phyloP scores from a whole-genome alignment of 1,140 invertebrate species.

The Euborellia annulipes region DNA sequence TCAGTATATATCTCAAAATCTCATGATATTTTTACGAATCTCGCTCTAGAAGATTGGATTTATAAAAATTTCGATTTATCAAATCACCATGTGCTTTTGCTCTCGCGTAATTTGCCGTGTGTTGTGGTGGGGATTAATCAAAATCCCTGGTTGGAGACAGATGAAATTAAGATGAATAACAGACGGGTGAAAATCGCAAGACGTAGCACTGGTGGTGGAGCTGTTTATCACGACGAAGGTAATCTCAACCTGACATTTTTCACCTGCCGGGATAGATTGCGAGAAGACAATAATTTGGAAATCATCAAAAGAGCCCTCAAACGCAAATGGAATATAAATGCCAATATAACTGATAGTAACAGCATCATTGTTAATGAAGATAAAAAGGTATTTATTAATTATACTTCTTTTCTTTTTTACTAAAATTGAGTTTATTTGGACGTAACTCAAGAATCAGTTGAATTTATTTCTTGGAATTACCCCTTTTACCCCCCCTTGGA shows the following conservation, averaged over 20 bases:
- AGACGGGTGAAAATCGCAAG: conserved; percentile 59
- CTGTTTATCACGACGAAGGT: conserved; percentile 89
- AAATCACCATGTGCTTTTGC: conserved; percentile 63
- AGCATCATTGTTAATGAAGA: conserved; percentile 65
- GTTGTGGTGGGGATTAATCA: conserved; percentile 93
- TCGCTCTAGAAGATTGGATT: conserved; percentile 90
- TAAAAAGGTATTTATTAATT: conserved; percentile 53
- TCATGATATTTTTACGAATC: conserved; percentile 73
- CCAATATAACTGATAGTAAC: conserved; percentile 57
- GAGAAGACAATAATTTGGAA: conserved; percentile 69
- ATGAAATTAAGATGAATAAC: conserved; percentile 44
- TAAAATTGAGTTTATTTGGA: neutral
- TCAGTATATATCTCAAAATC: conserved; percentile 86
- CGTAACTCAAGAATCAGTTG: too few relatives aligned
- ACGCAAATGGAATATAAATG: conserved; percentile 57
- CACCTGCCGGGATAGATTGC: conserved; percentile 55
- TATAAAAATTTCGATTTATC: conserved; percentile 70
- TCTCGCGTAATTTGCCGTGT: conserved; percentile 84
- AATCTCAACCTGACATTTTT: conserved; percentile 90
- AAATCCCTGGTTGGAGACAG: conserved; percentile 89
- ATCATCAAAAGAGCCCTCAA: conserved; percentile 64
- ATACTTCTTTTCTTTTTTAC: too few relatives aligned
- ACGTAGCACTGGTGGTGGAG: conserved; percentile 88
- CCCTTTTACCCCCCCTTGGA: too few relatives aligned
- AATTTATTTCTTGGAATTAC: too few relatives aligned